Base-by-base conservation (phyloP, 1,140 invertebrate genomes). In the Drosophila bipectinata region DNA sequence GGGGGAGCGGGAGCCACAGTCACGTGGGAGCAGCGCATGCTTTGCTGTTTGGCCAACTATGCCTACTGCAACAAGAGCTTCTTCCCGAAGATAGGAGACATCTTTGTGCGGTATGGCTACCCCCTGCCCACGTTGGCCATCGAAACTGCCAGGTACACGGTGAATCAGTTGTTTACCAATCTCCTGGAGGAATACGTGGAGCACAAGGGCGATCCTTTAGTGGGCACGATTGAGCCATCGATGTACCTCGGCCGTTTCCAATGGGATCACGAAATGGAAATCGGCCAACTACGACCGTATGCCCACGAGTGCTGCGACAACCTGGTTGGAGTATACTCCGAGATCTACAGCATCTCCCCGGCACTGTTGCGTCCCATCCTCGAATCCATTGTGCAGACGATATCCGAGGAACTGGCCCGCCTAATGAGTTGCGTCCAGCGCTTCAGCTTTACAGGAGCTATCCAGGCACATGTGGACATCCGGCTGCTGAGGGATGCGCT, bases 291-390 rank as follows among this genome's bases (percentile, higher is more conserved):
- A 1, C 93, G 97, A 47, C 97, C 96, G 0, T 99, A 99, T 78
- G 95, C 97, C 1, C 98, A 99, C 92, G 97, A 99, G 92, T 97
- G 97, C 59, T 94, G 98, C 18, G 96, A 97, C 69, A 98, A 98
- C 92, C 93, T 99, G 49, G 97, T 98, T 28, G 96, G 96, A 61
- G 97, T 99, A 6, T 97, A 98, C 92, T 96, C 97, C 9, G 97
- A 99, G 94, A 97, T 98, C 89, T 92, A 77, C 67, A 78, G 77
- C 45, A 95, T 98, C 8, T 97, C 96, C 28, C 96, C 97, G 24
- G 93, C 94, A 32, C 93, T 98, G 78, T 93, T 97, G 26, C 92
- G 94, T 6, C 93, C 94, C 28, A 96, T 98, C 26, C 93, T 98
- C 77, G 95, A 95, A 15, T 96, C 97, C 83, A 96, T 99, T 60